Conservation (phyloP, 2,797 vertebrate species). For the Gymnopithys bicolor region DNA sequence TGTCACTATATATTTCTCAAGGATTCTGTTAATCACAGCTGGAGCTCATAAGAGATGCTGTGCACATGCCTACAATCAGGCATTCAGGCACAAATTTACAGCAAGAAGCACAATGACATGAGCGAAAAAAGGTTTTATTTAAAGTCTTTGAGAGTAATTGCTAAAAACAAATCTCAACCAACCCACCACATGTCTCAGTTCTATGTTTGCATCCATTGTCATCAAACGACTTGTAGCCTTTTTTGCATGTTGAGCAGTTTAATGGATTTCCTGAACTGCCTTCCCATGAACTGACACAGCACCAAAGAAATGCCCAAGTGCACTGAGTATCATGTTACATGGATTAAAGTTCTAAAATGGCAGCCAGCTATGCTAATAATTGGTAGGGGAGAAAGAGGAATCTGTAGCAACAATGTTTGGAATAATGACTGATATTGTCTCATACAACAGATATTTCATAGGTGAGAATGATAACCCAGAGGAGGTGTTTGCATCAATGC, state of each 20-base stretch:
- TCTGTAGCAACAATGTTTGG: not conserved
- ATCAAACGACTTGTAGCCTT: not conserved
- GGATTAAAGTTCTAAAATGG: not conserved
- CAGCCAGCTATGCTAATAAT: not conserved
- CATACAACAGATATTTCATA: not conserved
- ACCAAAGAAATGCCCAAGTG: not conserved
- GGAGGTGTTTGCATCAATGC: not conserved
- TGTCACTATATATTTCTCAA: not conserved
- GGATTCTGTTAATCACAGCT: not conserved
- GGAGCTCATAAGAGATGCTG: not conserved
- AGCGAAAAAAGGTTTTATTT: not conserved
- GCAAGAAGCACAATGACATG: accelerated
- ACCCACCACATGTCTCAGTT: accelerated
- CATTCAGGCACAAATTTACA: not conserved
- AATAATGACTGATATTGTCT: not conserved
- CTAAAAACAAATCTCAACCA: not conserved
- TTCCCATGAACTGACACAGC: not conserved
- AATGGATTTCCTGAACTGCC: not conserved
- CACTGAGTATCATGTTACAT: not conserved
- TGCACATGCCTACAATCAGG: not conserved
- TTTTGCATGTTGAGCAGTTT: not conserved
- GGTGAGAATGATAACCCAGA: not conserved
- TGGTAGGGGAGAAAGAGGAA: not conserved
- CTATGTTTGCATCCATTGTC: not conserved
- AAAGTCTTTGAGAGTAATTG: not conserved